Base-by-base conservation (phyloP, 2,113 vertebrate species). In the Zeus faber region DNA sequence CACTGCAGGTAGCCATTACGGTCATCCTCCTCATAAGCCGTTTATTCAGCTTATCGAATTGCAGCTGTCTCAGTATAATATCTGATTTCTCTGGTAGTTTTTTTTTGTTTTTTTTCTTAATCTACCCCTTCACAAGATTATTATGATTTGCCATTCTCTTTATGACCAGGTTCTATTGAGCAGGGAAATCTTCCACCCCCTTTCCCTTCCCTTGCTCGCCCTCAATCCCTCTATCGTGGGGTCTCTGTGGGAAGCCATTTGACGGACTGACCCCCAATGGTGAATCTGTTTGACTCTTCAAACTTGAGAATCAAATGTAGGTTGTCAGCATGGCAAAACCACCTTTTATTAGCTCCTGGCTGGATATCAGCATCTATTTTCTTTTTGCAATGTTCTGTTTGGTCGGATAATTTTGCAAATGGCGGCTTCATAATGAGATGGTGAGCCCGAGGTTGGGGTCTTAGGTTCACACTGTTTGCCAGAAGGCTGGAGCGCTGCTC, bases 191-290 rank as follows among this genome's bases (percentile, higher is more conserved):
- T 55, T 47, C 18, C 44, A 37, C 35, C 27, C 37, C 62, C 61
- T 63, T 44, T 69, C 9, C 77, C 70, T 69, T 66, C 65, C 67
- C 56, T 69, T 1, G 14, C 58, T 60, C 23, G 77, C 29, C 86
- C 88, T 86, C 83, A 87, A 83, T 71, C 73, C 74, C 23, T 72
- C 58, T 58, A 67, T 80, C 67, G 57, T n/a, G 65, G 67, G 76
- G 80, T 89, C 94, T 90, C 93, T 88, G 93, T 93, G 92, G 93
- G 94, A 93, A 79, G 80, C 93, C 92, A 89, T 91, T 95, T 86
- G 88, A 84, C 86, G 90, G 85, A 89, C 89, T 91, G 91, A 89
- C 92, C 93, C 87, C 91, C 90, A 89, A 75, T 90, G 90, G 91
- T 80, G 90, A 86, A 87, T 87, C 86, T 88, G 86, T 94, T 93